Conservation (phyloP, 2,797 vertebrate genomes). For the Rhabdophis nuchalis region DNA sequence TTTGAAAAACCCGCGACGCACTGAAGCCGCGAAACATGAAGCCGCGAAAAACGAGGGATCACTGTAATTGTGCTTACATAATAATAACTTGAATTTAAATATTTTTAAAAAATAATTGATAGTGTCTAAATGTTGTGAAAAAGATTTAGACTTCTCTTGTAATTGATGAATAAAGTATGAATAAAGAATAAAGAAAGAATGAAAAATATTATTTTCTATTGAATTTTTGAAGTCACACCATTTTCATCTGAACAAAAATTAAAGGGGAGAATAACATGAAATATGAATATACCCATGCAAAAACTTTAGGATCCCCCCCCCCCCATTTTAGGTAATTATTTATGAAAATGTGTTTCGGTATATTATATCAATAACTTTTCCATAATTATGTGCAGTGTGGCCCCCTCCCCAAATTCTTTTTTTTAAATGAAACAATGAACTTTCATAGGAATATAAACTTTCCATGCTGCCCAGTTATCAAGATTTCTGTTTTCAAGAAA, state of each 20-base stretch:
- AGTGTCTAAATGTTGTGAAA: neutral
- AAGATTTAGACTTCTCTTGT: neutral
- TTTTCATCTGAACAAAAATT: slow-evolving; percentile 6
- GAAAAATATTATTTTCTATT: neutral
- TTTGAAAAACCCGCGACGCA: no score
- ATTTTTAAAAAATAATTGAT: neutral
- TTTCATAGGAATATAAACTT: neutral
- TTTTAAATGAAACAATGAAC: neutral
- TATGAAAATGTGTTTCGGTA: neutral
- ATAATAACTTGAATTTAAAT: neutral
- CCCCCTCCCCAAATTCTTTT: neutral
- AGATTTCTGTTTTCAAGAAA: slow-evolving; percentile 19
- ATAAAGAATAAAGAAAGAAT: neutral
- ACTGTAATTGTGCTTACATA: neutral
- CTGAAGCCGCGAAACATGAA: no score
- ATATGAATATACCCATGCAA: neutral
- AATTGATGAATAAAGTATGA: neutral
- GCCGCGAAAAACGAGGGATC: no score
- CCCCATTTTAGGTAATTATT: neutral
- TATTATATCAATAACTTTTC: neutral
- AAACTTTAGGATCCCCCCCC: neutral
- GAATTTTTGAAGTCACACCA: neutral
- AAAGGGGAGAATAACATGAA: neutral
- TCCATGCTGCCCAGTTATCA: neutral
- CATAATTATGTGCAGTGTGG: neutral